These are phyloP conservation scores for Lineus longissimus DNA, from an alignment of 1,140 invertebrate species.

Conservation along the genomic window DNA sequence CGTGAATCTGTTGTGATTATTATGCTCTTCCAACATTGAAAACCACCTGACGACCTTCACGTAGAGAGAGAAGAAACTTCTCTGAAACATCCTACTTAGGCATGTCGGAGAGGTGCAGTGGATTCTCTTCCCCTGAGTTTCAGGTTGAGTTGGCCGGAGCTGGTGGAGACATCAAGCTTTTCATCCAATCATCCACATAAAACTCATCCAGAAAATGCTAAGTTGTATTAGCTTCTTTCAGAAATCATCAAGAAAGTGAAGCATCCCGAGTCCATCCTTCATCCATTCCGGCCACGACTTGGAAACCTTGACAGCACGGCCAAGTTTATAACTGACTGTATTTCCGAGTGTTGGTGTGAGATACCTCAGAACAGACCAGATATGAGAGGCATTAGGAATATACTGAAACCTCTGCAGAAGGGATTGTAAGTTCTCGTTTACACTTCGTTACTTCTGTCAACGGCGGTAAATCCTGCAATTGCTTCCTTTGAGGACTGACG, in stretches of 20 bases:
- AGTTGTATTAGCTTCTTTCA: slow-evolving; percentile 19
- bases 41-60: neutral
- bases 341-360: slow-evolving; percentile 52
- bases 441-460: too few species aligned
- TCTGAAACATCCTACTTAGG: too few species aligned
- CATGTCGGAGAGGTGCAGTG: too few species aligned
- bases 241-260: slow-evolving; percentile 39
- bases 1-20: neutral
- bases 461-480: too few species aligned
- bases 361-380: slow-evolving; percentile 49
- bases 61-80: too few species aligned
- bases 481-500: too few species aligned
- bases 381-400: slow-evolving; percentile 42
- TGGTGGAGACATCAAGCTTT: neutral
- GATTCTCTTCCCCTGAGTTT: too few species aligned
- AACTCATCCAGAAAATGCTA: neutral
- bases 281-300: slow-evolving; percentile 30
- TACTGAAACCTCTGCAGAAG: slow-evolving; percentile 27
- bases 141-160: too few species aligned
- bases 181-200: neutral
- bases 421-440: slow-evolving; percentile 26
- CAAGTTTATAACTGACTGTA: slow-evolving; percentile 49
- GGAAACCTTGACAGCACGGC: slow-evolving; percentile 28
- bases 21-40: neutral
- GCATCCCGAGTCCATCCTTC: slow-evolving; percentile 1